phyloP scores from a whole-genome alignment of 2,113 vertebrate species.

The Equus przewalskii region DNA sequence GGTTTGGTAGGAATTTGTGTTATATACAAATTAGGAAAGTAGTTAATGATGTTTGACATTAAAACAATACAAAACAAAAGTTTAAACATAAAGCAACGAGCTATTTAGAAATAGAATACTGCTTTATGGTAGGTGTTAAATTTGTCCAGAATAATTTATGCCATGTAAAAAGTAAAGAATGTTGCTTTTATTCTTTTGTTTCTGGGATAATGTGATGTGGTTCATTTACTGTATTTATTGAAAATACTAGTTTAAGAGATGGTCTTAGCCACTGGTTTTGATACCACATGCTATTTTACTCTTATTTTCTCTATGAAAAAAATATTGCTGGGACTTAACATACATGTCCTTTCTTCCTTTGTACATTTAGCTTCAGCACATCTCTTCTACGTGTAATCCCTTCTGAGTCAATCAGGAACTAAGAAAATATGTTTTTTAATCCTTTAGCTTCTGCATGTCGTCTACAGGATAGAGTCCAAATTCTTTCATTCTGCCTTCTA shows the following conservation, averaged over 20 bases:
- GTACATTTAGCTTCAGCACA: not conserved
- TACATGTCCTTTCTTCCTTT: not conserved
- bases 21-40: conserved; percentile 62
- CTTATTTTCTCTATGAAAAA: not conserved
- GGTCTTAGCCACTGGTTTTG: conserved; percentile 2
- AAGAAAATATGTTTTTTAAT: not conserved
- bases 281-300: not conserved
- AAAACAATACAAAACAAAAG: conserved; percentile 57
- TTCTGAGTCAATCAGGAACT: not conserved
- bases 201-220: not conserved
- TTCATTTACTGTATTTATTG: not conserved
- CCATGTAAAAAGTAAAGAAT: conserved; percentile 53
- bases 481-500: not conserved
- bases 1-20: conserved; percentile 60
- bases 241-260: conserved; percentile 38
- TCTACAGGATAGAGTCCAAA: not conserved
- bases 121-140: conserved; percentile 9
- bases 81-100: conserved; percentile 68
- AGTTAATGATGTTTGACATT: conserved; percentile 67
- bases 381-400: not conserved
- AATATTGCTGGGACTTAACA: not conserved
- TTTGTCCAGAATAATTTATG: conserved; percentile 52
- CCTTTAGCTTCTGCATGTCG: not conserved
- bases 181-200: not conserved
- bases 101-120: conserved; percentile 50